These are phyloP conservation scores for Alitta virens DNA, from an alignment of 2,888 invertebrate species.

Conservation along the genomic window DNA sequence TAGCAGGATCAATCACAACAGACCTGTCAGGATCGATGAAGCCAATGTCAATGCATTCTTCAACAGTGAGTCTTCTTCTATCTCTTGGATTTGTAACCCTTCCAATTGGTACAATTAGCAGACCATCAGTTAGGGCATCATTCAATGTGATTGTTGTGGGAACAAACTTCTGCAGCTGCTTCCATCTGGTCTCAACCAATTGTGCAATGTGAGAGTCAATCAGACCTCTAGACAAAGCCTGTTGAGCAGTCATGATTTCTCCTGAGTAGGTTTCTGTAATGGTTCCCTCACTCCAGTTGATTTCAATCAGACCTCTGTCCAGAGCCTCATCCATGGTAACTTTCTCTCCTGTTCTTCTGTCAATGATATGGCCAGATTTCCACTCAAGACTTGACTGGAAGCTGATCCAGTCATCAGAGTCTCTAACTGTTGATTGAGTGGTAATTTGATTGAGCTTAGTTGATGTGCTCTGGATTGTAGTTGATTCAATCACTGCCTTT, in stretches of 20 bases:
- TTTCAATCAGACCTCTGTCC: constrained; percentile 74
- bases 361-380: constrained; percentile 37
- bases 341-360: constrained; percentile 48
- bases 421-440: background rate
- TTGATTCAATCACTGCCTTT: too few species aligned
- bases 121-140: constrained; percentile 30
- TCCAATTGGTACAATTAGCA: constrained; percentile 31
- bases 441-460: background rate
- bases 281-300: constrained; percentile 30
- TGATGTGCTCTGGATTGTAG: too few species aligned
- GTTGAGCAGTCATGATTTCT: constrained; percentile 75
- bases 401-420: background rate
- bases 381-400: background rate
- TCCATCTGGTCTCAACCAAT: constrained; percentile 25
- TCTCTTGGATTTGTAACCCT: constrained; percentile 29
- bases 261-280: constrained; percentile 68
- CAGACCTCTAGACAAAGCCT: constrained; percentile 88
- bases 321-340: constrained; percentile 81
- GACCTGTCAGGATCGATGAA: constrained; percentile 30
- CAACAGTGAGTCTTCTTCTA: constrained; percentile 66
- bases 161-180: constrained; percentile 3
- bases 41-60: constrained; percentile 68
- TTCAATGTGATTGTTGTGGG: constrained; percentile 26
- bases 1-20: constrained; percentile 64
- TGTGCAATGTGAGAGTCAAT: constrained; percentile 67